Conservation (phyloP, 2,888 invertebrate species). For the Psylliodes chrysocephalus region DNA sequence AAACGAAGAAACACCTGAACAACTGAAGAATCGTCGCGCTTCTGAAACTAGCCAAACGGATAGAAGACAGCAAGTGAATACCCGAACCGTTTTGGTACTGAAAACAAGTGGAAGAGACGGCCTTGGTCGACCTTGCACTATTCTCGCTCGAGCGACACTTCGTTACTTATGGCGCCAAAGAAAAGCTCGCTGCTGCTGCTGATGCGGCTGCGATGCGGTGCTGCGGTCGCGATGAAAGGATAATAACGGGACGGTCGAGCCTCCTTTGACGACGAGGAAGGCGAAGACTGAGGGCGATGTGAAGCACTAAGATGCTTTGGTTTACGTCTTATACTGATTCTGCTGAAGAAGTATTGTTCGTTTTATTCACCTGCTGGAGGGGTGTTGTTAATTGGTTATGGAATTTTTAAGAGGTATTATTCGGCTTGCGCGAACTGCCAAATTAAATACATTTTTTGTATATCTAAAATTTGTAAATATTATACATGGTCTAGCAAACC, state of each 20-base stretch:
- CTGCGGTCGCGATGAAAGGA: conserved; percentile 1
- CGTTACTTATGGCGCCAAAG: conserved; percentile 1
- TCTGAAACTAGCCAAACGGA: not conserved
- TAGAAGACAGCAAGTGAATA: not conserved
- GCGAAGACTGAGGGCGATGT: conserved; percentile 10
- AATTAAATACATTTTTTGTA: too few relatives aligned
- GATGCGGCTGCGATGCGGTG: not conserved
- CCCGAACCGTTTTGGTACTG: conserved; percentile 13
- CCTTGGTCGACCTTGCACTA: conserved; percentile 46
- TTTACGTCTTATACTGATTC: conserved; percentile 14
- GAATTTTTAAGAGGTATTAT: not conserved
- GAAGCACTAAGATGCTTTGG: conserved; percentile 2
- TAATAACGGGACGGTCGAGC: not conserved
- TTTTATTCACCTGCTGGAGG: not conserved
- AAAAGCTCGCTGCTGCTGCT: not conserved
- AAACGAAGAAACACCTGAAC: not conserved
- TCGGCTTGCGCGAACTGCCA: not conserved
- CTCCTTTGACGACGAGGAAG: not conserved
- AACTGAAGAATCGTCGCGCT: not conserved
- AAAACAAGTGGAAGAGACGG: conserved; percentile 39
- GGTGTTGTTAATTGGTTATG: not conserved
- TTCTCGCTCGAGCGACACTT: conserved; percentile 9
- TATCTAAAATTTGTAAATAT: too few relatives aligned
- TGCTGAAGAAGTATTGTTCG: not conserved
- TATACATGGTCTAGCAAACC: too few relatives aligned